phyloP scores from a whole-genome alignment of 2,113 vertebrate species.

The Struthidea cinerea region DNA sequence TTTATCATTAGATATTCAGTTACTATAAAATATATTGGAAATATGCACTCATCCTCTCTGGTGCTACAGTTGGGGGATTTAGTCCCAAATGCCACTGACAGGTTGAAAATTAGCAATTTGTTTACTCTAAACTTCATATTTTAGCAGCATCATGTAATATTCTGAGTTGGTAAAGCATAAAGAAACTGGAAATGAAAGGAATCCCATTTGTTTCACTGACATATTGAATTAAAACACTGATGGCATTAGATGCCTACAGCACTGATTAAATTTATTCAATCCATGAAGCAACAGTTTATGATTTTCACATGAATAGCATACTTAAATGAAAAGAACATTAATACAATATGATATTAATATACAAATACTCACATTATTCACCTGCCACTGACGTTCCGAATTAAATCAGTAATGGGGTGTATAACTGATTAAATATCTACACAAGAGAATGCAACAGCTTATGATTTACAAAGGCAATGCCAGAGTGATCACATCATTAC shows the following conservation, averaged over 20 bases:
- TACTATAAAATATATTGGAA: background rate
- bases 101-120: background rate
- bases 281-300: conserved; percentile 72
- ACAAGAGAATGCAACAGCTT: conserved; percentile 78
- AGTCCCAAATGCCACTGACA: background rate
- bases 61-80: background rate
- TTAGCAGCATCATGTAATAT: background rate
- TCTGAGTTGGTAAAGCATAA: conserved; percentile 23
- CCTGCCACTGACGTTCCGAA: conserved; percentile 75
- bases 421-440: conserved; percentile 83
- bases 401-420: conserved; percentile 80
- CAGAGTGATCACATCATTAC: conserved; percentile 80
- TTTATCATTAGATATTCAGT: background rate
- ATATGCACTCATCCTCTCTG: background rate
- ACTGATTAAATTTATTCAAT: conserved; percentile 70
- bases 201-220: conserved; percentile 47
- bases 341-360: conserved; percentile 79
- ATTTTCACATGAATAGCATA: conserved; percentile 74
- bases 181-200: conserved; percentile 50
- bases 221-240: conserved; percentile 61
- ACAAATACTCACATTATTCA: conserved; percentile 79
- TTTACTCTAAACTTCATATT: conserved; percentile 8
- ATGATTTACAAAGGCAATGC: conserved; percentile 78
- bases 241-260: conserved; percentile 59
- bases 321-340: conserved; percentile 75